A percentile compares a stretch with the other conserved stretches of the same genome.
phyloP scores from a whole-genome alignment of 2,888 invertebrate species.

The Troilus luridus region DNA sequence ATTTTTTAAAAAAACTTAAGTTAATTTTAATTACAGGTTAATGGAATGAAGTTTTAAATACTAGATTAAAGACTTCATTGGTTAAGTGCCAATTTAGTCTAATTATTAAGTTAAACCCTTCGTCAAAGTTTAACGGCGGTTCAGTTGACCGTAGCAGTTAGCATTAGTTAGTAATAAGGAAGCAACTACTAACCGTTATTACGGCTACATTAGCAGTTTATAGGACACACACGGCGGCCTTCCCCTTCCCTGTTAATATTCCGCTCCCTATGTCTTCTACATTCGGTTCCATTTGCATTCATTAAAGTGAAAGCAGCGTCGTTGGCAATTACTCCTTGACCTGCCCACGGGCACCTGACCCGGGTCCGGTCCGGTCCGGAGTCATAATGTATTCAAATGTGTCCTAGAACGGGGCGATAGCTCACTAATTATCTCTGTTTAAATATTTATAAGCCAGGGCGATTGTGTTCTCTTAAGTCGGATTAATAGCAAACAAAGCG shows the following conservation, averaged over 20 bases:
- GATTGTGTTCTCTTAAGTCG: slow-evolving; percentile 6
- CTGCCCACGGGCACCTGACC: background rate
- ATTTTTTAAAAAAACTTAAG: too few relatives aligned
- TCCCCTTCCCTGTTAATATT: slow-evolving; percentile 3
- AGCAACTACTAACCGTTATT: background rate
- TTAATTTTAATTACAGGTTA: background rate
- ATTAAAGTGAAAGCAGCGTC: slow-evolving; percentile 22
- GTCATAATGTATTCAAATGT: slow-evolving; percentile 31
- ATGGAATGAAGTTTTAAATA: background rate
- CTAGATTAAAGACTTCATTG: background rate
- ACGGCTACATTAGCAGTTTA: background rate
- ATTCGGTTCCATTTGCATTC: slow-evolving; percentile 44
- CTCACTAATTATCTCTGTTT: background rate
- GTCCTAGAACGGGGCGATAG: background rate
- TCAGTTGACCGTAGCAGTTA: background rate
- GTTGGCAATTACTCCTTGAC: slow-evolving; percentile 23
- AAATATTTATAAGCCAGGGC: slow-evolving; percentile 2
- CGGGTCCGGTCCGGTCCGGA: background rate
- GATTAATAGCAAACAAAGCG: background rate
- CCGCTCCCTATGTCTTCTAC: background rate
- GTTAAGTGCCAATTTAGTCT: background rate
- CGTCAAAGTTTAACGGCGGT: background rate
- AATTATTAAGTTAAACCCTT: background rate
- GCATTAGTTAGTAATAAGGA: background rate
- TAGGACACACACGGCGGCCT: background rate